Conservation (phyloP, 1,140 invertebrate genomes). For the Propsilocerus akamusi region DNA sequence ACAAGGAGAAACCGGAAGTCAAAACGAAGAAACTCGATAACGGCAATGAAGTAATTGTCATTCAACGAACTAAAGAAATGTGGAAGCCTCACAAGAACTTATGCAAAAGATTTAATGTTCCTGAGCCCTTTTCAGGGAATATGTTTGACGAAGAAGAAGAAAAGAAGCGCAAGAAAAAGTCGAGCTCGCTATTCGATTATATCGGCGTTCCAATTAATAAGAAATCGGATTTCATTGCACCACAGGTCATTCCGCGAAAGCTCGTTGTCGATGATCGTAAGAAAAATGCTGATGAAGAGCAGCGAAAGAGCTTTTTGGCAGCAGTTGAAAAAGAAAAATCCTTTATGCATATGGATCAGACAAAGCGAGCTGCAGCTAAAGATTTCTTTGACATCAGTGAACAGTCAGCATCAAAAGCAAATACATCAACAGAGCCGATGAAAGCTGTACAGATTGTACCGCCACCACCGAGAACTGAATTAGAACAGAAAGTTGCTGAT, state of each 20-base stretch:
- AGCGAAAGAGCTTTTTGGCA: background rate
- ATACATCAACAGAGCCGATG: background rate
- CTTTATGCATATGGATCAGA: conserved; percentile 2
- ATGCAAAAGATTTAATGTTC: conserved; percentile 88
- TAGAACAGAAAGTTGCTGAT: conserved; percentile 18
- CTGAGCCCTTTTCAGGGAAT: conserved; percentile 49
- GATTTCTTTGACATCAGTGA: background rate
- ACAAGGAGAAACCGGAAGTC: conserved; percentile 9
- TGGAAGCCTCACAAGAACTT: conserved; percentile 79
- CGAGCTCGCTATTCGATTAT: conserved; percentile 59
- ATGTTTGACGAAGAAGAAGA: conserved; percentile 20
- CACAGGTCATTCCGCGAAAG: conserved; percentile 17
- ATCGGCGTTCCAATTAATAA: conserved; percentile 36
- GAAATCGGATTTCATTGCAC: conserved; percentile 30
- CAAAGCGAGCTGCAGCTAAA: background rate
- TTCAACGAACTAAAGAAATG: conserved; percentile 31
- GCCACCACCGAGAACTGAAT: conserved; percentile 12
- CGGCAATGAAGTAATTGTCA: conserved; percentile 7
- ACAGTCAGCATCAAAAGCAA: background rate
- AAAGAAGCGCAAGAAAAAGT: conserved; percentile 32
- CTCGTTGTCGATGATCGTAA: background rate
- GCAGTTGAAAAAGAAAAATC: conserved; percentile 12
- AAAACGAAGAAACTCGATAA: conserved; percentile 7
- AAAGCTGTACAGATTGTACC: background rate
- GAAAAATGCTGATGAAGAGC: background rate